phyloP scores from a whole-genome alignment of 2,888 invertebrate species.

The Caenorhabditis uteleia region DNA sequence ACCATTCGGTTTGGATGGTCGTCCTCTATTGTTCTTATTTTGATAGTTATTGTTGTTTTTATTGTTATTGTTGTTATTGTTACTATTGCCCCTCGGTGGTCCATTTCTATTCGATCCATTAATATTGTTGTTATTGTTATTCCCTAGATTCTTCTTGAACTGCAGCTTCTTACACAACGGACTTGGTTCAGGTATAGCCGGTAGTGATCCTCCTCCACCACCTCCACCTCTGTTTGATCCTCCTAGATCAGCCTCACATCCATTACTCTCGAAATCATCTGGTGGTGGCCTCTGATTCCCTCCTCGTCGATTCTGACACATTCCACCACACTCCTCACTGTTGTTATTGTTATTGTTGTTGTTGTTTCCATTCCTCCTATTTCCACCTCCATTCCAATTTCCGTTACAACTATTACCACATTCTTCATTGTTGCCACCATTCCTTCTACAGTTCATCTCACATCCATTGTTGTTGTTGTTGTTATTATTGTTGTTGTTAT shows the following conservation, averaged over 20 bases:
- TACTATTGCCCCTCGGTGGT: neutral
- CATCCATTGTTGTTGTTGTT: constrained; percentile 15
- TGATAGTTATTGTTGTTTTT: neutral
- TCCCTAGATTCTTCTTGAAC: constrained; percentile 3
- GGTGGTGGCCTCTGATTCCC: constrained; percentile 17
- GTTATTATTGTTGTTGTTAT: constrained; percentile 4
- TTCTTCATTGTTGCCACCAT: constrained; percentile 9
- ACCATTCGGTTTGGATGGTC: neutral
- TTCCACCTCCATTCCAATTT: constrained; percentile 6
- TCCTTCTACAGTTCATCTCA: constrained; percentile 22
- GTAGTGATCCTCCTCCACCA: constrained; percentile 26
- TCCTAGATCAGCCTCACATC: constrained; percentile 27
- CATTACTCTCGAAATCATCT: constrained; percentile 25
- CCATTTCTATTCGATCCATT: neutral
- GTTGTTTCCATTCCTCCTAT: constrained; percentile 4
- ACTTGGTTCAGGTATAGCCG: constrained; percentile 33
- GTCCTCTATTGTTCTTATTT: neutral
- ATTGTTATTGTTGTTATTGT: neutral
- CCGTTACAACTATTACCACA: constrained; percentile 19
- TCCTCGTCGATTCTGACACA: constrained; percentile 6
- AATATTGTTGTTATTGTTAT: constrained; percentile 3
- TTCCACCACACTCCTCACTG: constrained; percentile 20
- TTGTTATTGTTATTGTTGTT: constrained; percentile 3
- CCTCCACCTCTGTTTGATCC: constrained; percentile 18
- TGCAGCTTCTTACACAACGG: constrained; percentile 27